Conservation (phyloP, 2,888 invertebrate genomes). For the Molorchus minor region DNA sequence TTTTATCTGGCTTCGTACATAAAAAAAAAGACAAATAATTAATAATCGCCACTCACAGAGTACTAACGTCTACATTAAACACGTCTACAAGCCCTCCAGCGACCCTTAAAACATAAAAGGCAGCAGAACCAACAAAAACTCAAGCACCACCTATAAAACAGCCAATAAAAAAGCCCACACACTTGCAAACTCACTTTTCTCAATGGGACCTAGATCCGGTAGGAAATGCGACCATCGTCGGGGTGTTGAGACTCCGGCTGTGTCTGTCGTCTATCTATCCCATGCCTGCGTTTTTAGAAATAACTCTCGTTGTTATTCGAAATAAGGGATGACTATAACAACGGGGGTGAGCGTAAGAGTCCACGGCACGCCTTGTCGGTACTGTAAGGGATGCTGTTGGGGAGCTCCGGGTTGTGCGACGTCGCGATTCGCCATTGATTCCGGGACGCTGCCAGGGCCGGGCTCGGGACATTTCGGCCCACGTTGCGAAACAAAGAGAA, state of each 20-base stretch:
- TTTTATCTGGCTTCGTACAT: too few relatives aligned
- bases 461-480: slow-evolving; percentile 2
- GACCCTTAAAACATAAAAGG: not conserved
- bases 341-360: slow-evolving; percentile 25
- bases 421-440: slow-evolving; percentile 60
- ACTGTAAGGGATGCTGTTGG: slow-evolving; percentile 48
- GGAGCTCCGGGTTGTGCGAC: slow-evolving; percentile 51
- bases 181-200: slow-evolving; percentile 5
- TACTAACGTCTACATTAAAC: too few relatives aligned
- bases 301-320: slow-evolving; percentile 4
- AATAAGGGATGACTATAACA: slow-evolving; percentile 18
- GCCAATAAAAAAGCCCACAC: not conserved
- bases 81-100: not conserved
- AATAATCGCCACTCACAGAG: too few relatives aligned
- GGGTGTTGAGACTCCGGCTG: not conserved
- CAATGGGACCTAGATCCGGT: slow-evolving; percentile 11
- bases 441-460: slow-evolving; percentile 37
- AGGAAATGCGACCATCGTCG: not conserved
- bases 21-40: too few relatives aligned
- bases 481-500: not conserved
- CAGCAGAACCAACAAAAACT: not conserved
- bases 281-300: slow-evolving; percentile 17
- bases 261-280: slow-evolving; percentile 15
- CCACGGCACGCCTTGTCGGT: slow-evolving; percentile 57
- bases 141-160: not conserved